Evolutionary conservation across 2,797 vertebrate species (phyloP), one percentile per base, ranked within the genome.

Genomic region (Pseudopleuronectes americanus): DNA sequence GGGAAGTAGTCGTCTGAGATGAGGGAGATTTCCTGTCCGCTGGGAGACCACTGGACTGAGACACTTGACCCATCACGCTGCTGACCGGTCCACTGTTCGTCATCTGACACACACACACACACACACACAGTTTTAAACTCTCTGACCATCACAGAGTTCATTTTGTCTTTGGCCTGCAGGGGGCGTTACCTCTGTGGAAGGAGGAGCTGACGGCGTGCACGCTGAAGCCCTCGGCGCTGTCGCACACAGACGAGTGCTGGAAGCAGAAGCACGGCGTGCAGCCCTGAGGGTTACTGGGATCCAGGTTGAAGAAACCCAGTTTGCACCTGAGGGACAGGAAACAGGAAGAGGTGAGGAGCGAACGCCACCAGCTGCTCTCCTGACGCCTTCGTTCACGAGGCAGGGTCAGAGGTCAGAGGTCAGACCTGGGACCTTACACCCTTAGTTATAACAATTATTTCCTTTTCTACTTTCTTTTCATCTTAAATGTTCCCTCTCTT

Each of bases 241-340:
- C 92, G 54, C 98, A 99, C 74, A 98, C 97, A 0, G 98, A 98
- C 0, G 97, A 99, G 90, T 99, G 98, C 19, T 96, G 96, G 78
- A 96, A 99, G 89, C 98, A 99, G 93, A 99, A 99, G 72, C 98
- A 99, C 0, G 97, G 93, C 0, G 95, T 97, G 87, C 98, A 99
- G 68, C 98, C 98, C 68, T 92, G 94, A 9, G 95, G 93, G 81
- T 97, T 98, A 61, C 86, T 90, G 1, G 87, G 74, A 76, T 98
- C 96, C 93, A 99, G 88, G 87, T 98, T 95, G 64, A 99, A 99
- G 93, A 92, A 99, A 0, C 98, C 98, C 79, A 97, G 96, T 65
- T 98, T 99, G 89, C 98, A 99, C 88, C 98, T 99, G 88, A 8
- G 47, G 73, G 38, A 45, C 60, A 23, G 73, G 14, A 57, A 0